Base-by-base conservation (phyloP, 1,140 invertebrate genomes). In the Drosophila nebulosa region DNA sequence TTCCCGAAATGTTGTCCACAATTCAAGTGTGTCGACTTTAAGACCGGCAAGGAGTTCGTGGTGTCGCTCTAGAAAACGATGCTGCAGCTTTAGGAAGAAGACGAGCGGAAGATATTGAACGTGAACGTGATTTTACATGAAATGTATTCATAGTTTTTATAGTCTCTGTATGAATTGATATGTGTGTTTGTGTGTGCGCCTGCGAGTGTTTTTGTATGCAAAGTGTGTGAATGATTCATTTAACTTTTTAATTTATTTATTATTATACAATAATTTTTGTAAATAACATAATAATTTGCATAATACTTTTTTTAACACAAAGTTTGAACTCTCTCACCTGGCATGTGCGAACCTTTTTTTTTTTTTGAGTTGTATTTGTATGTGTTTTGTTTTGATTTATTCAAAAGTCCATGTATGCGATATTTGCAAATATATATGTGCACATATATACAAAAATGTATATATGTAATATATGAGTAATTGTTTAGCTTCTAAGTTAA, bases 1-100 rank as follows among this genome's bases (percentile, higher is more conserved):
- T 91, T 86, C 70, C 90, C 90, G 69, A 91, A 91, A 61, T 91
- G 90, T 58, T 91, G 90, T 76, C 90, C 90, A 27, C 90, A 91
- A 71, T 91, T 89, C 64, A 90, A 91, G 70, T 91, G 90, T 65
- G 76, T 75, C 30, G 90, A 91, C 56, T 91, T 91, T 12, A 91
- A 91, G 65, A 91, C 90, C 66, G 90, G 90, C 84, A 91, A 91
- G 67, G 90, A 91, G 67, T 78, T 91, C 27, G 68, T 90, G 24
- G 79, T 91, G 58, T 90, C 90, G 30, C 62, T 75, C 61, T 91
- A 91, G 56, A 68, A 46, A 21, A 21, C 14, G 36, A 4, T 7
- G 36, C 36, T 57, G 10, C 14, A 21, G 9, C 14, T 7, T 39
- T 4, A 14, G 42, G 30, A 51, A 26, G 32, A 14, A 42, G 35